These are phyloP conservation scores for Catagonus wagneri DNA, from an alignment of 2,113 vertebrate species.

Conservation along the genomic window DNA sequence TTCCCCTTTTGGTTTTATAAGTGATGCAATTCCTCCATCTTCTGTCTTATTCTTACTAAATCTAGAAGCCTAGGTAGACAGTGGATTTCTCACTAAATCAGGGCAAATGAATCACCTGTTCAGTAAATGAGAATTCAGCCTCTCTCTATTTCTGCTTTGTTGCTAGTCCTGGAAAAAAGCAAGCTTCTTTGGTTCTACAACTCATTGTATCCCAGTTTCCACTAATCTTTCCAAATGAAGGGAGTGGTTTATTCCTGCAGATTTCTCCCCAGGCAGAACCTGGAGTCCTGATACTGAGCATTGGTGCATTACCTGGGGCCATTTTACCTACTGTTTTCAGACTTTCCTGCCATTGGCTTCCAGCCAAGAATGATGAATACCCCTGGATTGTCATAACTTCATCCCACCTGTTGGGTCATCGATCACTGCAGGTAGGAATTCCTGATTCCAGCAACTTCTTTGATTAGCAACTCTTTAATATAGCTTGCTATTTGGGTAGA, in stretches of 20 bases:
- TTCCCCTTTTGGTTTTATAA: background rate
- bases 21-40: background rate
- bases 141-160: conserved; percentile 7
- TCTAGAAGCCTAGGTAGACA: background rate
- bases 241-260: background rate
- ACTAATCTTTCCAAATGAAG: conserved; percentile 56
- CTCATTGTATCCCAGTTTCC: background rate
- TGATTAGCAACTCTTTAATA: conserved; percentile 16
- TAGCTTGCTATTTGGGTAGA: background rate
- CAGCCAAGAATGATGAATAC: background rate
- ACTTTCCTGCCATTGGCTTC: background rate
- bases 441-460: background rate
- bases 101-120: background rate
- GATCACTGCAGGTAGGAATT: background rate
- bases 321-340: conserved; percentile 28
- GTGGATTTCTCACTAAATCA: conserved; percentile 9
- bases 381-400: background rate
- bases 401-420: background rate
- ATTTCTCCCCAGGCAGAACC: background rate
- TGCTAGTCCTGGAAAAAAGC: background rate
- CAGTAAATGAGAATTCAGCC: background rate
- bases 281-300: background rate
- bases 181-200: background rate
- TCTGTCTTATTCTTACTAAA: background rate
- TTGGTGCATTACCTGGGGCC: background rate